Evolutionary conservation across 1,140 invertebrate genomes (phyloP).

Genomic region (Solen grandis): DNA sequence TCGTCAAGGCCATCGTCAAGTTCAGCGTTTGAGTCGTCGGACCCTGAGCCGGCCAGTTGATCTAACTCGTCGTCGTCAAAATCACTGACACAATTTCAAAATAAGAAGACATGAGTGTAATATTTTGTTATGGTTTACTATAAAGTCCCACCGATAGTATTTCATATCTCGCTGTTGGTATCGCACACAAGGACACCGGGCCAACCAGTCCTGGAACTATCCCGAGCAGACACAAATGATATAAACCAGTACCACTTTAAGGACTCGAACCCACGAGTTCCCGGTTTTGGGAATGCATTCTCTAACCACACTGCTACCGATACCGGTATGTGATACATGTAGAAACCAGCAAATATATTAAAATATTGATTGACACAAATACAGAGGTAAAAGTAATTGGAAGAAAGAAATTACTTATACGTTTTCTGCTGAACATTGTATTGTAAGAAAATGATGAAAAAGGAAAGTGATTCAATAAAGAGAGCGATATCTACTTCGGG

Average conservation of each 20-base stretch:
- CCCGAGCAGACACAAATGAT: no score
- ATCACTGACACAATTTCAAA: background rate
- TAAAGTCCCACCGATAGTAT: background rate
- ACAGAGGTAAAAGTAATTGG: background rate
- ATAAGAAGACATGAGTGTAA: background rate
- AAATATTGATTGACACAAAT: background rate
- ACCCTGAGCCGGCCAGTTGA: constrained; percentile 54
- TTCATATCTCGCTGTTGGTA: background rate
- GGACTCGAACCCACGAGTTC: no score
- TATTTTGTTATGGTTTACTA: background rate
- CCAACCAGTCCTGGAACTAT: no score
- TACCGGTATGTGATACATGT: no score
- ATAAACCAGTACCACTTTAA: no score
- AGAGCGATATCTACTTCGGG: background rate
- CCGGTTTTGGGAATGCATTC: no score
- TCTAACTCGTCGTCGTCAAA: constrained; percentile 24
- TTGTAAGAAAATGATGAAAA: no score
- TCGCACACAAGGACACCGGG: no score
- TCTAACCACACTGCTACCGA: no score
- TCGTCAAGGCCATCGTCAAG: constrained; percentile 60
- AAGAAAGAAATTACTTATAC: background rate
- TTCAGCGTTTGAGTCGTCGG: constrained; percentile 19
- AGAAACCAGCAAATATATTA: no score
- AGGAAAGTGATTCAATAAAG: no score
- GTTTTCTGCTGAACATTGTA: no score